Evolutionary conservation across 2,888 invertebrate genomes (phyloP).

Genomic region (Entomobrya multifasciata): DNA sequence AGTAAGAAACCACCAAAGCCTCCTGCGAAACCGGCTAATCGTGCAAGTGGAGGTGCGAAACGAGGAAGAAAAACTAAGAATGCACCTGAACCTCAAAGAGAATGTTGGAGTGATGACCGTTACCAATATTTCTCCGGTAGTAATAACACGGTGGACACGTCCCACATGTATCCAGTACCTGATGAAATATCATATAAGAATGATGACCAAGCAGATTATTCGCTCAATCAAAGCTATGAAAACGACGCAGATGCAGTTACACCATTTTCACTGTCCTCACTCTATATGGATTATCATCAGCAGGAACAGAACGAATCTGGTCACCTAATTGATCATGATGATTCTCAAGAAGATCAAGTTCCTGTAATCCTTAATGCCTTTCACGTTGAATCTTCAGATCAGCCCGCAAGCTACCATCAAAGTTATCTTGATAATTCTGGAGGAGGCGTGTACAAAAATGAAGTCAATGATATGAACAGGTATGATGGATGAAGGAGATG

Average conservation of each 20-base stretch:
- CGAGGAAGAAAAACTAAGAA: conserved; percentile 36
- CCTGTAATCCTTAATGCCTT: conserved; percentile 66
- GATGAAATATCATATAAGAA: conserved; percentile 23
- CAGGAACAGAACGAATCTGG: no score
- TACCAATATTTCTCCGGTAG: conserved; percentile 64
- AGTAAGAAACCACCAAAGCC: neutral
- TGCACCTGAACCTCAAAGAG: no score
- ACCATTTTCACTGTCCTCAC: conserved; percentile 52
- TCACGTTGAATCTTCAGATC: conserved; percentile 33
- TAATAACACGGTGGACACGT: conserved; percentile 4
- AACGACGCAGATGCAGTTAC: conserved; percentile 42
- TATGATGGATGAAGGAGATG: conserved; percentile 28
- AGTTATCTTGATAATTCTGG: neutral
- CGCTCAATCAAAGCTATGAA: conserved; percentile 22
- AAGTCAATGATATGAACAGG: conserved; percentile 24
- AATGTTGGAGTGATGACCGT: conserved; percentile 70
- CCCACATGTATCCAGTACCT: conserved; percentile 39
- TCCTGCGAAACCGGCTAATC: conserved; percentile 24
- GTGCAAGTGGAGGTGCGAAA: conserved; percentile 39
- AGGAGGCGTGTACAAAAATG: conserved; percentile 26
- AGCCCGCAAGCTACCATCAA: neutral
- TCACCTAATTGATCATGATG: conserved; percentile 5
- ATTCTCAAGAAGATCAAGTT: conserved; percentile 30
- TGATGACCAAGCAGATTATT: neutral
- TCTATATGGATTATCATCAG: conserved; percentile 65